A percentile compares a stretch with the other conserved stretches of the same genome.
These are phyloP conservation scores for Julus scanicus DNA, from an alignment of 2,888 invertebrate species.

Conservation along the genomic window DNA sequence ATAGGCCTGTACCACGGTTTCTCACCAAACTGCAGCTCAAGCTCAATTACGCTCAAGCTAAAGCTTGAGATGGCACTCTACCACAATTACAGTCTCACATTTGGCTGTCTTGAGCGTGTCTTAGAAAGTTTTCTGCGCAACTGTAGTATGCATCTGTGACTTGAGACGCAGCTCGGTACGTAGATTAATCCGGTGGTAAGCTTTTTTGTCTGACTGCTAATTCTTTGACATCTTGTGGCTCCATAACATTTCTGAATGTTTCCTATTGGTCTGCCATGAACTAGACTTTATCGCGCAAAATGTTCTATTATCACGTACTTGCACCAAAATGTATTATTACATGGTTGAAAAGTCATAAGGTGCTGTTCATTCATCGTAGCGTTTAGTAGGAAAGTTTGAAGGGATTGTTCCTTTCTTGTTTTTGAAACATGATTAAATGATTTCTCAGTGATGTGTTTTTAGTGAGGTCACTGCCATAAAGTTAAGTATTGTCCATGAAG, in stretches of 20 bases:
- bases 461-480: slow-evolving; percentile 34
- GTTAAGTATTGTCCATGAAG: slow-evolving; percentile 43
- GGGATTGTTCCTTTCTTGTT: slow-evolving; percentile 17
- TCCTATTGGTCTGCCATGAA: neutral
- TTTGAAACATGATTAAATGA: neutral
- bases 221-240: neutral
- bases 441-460: slow-evolving; percentile 18
- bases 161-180: too few species aligned
- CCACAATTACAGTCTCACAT: too few species aligned
- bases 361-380: slow-evolving; percentile 40
- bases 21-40: too few species aligned
- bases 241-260: neutral
- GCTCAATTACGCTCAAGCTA: too few species aligned
- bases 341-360: slow-evolving; percentile 5
- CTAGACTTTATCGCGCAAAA: neutral
- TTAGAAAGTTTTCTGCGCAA: too few species aligned
- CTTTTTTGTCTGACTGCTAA: neutral
- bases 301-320: neutral
- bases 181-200: neutral
- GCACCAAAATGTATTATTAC: neutral
- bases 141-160: too few species aligned
- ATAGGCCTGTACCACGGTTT: too few species aligned
- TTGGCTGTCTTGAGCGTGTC: too few species aligned
- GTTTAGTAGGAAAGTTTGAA: neutral
- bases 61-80: too few species aligned